These are phyloP conservation scores for Thomomys bottae DNA, from an alignment of 2,113 vertebrate genomes.

Conservation along the genomic window DNA sequence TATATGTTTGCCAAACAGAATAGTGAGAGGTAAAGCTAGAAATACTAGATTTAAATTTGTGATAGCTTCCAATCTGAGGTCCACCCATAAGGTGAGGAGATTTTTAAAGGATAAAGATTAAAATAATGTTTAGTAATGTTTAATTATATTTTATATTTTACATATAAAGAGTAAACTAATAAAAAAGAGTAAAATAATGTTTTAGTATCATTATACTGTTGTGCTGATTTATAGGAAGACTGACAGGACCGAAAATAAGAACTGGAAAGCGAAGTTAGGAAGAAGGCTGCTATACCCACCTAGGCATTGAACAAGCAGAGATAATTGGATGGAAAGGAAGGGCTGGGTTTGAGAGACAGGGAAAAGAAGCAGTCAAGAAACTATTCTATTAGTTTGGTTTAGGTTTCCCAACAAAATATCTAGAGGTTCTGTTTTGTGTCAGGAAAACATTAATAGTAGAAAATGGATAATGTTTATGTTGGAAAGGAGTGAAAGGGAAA, in stretches of 20 bases:
- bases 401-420: not conserved
- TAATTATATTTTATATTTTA: not conserved
- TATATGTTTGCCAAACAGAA: not conserved
- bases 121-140: no score
- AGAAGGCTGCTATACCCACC: no score
- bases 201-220: not conserved
- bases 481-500: conserved; percentile 8
- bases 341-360: not conserved
- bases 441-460: not conserved
- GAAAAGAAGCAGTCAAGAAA: not conserved
- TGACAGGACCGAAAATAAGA: not conserved
- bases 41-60: not conserved
- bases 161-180: no score
- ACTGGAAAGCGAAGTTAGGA: not conserved
- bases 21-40: not conserved
- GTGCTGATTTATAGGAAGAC: not conserved
- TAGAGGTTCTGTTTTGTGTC: not conserved
- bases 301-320: not conserved
- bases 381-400: not conserved
- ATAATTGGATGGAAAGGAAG: not conserved
- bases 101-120: not conserved
- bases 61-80: conserved; percentile 4
- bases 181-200: not conserved
- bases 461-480: not conserved
- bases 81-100: not conserved